Conservation (phyloP, 1,140 invertebrate species). For the Harlomillsia oculata region DNA sequence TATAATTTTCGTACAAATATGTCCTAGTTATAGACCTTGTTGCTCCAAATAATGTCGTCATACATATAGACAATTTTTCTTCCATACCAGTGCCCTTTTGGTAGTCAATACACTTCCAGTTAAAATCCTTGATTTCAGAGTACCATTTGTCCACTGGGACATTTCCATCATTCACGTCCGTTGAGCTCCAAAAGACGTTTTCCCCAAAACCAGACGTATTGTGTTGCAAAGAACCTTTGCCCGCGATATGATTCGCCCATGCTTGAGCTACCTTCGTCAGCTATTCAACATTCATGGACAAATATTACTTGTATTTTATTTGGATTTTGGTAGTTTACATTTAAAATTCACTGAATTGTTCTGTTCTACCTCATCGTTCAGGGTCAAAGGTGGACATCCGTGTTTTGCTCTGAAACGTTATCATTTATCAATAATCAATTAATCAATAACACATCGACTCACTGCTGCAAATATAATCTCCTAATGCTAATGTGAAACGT, state of each 20-base stretch:
- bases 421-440: too few relatives aligned
- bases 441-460: too few relatives aligned
- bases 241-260: slow-evolving; percentile 67
- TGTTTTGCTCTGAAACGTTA: slow-evolving; percentile 61
- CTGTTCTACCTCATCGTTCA: slow-evolving; percentile 55
- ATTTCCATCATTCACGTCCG: not conserved
- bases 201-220: slow-evolving; percentile 6
- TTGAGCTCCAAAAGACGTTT: slow-evolving; percentile 20
- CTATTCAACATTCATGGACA: slow-evolving; percentile 36
- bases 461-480: too few relatives aligned
- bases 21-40: not conserved
- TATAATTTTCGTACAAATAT: not conserved
- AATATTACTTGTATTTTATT: not conserved
- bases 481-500: not conserved
- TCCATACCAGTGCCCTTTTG: not conserved
- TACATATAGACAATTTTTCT: not conserved
- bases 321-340: not conserved
- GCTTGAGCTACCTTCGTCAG: slow-evolving; percentile 63
- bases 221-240: slow-evolving; percentile 59
- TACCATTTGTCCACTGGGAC: slow-evolving; percentile 12
- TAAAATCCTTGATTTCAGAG: slow-evolving; percentile 25
- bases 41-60: not conserved
- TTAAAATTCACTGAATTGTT: slow-evolving; percentile 1
- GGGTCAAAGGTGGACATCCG: slow-evolving; percentile 54
- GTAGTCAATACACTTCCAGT: slow-evolving; percentile 9